phyloP scores from a whole-genome alignment of 2,888 invertebrate genomes.

The Drosophila nr. medialis region DNA sequence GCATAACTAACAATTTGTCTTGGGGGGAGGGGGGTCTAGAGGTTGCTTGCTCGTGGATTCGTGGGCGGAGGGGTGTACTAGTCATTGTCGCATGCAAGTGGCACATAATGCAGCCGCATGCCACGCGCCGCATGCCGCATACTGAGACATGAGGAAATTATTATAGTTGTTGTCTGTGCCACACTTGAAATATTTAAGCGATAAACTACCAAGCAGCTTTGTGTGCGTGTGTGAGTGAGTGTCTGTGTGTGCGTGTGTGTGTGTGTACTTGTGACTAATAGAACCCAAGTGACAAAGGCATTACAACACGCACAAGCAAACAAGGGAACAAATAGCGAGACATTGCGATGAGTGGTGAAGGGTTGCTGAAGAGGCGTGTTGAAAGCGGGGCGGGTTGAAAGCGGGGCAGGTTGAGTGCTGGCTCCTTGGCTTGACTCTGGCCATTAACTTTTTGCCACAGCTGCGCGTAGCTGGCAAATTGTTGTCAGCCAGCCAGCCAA shows the following conservation, averaged over 20 bases:
- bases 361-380: neutral
- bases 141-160: slow-evolving; percentile 52
- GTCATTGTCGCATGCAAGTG: slow-evolving; percentile 72
- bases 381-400: neutral
- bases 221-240: slow-evolving; percentile 5
- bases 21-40: neutral
- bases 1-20: slow-evolving; percentile 70
- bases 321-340: neutral
- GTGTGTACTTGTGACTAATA: slow-evolving; percentile 69
- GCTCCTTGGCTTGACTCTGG: slow-evolving; percentile 44
- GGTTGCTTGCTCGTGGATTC: neutral
- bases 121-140: slow-evolving; percentile 51
- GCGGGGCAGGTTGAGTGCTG: neutral
- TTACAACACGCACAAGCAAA: slow-evolving; percentile 28
- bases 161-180: slow-evolving; percentile 38
- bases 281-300: slow-evolving; percentile 76
- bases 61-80: slow-evolving; percentile 20
- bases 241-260: neutral
- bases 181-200: slow-evolving; percentile 76
- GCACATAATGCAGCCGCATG: slow-evolving; percentile 60
- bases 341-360: neutral
- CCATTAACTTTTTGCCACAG: slow-evolving; percentile 72
- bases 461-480: slow-evolving; percentile 66
- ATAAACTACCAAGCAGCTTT: slow-evolving; percentile 59
- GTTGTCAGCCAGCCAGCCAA: slow-evolving; percentile 39